Evolutionary conservation across 2,888 invertebrate genomes (phyloP), one percentile per base, ranked within the genome.

Genomic region (Drosophila nigricruria): DNA sequence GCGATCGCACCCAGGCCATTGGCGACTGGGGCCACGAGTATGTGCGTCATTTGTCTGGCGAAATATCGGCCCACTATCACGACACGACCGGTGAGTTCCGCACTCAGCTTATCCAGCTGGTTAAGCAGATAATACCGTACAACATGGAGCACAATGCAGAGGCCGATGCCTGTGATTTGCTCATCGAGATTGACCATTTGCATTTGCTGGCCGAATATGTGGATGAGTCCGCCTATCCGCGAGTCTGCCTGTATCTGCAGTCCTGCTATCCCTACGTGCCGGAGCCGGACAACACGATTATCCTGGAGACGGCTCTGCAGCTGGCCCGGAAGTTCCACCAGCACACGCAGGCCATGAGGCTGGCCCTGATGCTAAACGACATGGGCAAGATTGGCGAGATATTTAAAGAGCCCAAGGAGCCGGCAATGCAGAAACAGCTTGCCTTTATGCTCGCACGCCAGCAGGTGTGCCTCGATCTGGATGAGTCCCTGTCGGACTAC

Each of bases 11-110:
- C 30, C 96, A 96, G 77, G 96, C 97, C 91, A 97, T 99, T 77
- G 98, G 98, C 8, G 97, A 98, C 89, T 99, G 99, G 99, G 99
- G 99, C 0, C 99, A 99, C 94, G 99, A 99, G 94, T 99, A 99
- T 94, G 98, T 99, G 60, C 95, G 98, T 70, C 99, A 99, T 94
- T 94, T 97, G 66, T 96, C 97, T 74, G 95, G 95, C n/a, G 97
- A 97, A 93, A 96, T 99, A 60, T 96, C 98, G 1, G 95, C 96
- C 61, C 97, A 98, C 92, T 98, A 98, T 97, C 92, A 93, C 34
- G 93, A 94, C 16, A 93, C 93, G 0, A 93, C 93, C 0, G 93
- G 93, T 0, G 93, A 93, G 16, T 92, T 93, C 68, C 92, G 90
- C 4, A 94, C 94, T 25, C 94, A 95, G 59, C 93, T 99, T 38